A percentile compares a stretch with the other conserved stretches of the same genome.
Evolutionary conservation across 2,888 invertebrate species (phyloP).

Genomic region (Ecliptopera silaceata): DNA sequence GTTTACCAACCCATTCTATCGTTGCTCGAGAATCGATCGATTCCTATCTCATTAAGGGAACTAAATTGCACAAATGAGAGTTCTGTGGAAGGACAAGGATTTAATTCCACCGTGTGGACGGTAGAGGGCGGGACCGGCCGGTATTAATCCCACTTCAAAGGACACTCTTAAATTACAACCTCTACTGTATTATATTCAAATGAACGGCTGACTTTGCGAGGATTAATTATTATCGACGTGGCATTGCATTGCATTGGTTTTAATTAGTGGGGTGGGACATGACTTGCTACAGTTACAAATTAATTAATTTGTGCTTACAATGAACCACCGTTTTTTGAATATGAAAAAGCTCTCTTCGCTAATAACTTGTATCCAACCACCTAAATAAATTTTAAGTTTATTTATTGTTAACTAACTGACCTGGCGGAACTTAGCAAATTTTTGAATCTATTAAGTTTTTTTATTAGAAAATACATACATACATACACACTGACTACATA

Average conservation of each 20-base stretch:
- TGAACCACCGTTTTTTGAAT: not conserved
- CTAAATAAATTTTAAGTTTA: no score
- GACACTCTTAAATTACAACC: slow-evolving; percentile 65
- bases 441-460: no score
- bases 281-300: slow-evolving; percentile 7
- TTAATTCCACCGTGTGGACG: slow-evolving; percentile 65
- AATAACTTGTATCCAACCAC: no score
- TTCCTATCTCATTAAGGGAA: slow-evolving; percentile 51
- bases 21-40: slow-evolving; percentile 29
- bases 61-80: slow-evolving; percentile 69
- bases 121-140: slow-evolving; percentile 50
- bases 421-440: no score
- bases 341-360: no score
- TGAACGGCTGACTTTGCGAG: slow-evolving; percentile 47
- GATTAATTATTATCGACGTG: slow-evolving; percentile 53
- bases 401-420: no score
- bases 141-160: slow-evolving; percentile 79
- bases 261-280: slow-evolving; percentile 36
- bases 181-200: slow-evolving; percentile 54
- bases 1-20: slow-evolving; percentile 11
- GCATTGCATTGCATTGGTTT: slow-evolving; percentile 36
- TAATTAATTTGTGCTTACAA: not conserved
- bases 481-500: no score
- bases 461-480: no score
- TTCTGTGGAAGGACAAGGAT: slow-evolving; percentile 64